Conservation (phyloP, 2,888 invertebrate genomes). For the Sicus ferrugineus region DNA sequence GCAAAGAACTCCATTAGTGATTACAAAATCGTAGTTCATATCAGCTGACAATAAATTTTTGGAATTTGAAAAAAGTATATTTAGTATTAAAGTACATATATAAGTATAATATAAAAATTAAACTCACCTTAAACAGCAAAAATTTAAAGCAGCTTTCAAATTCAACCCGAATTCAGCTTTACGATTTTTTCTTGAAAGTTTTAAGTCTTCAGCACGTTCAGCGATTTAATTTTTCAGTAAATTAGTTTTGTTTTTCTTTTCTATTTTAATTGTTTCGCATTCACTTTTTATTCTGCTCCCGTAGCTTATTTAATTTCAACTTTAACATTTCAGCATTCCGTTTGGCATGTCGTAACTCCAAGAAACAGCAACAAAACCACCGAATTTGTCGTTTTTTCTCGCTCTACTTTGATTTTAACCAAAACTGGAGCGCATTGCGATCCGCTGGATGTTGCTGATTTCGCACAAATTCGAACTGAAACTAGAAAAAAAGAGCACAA, state of each 20-base stretch:
- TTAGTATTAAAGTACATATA: too few relatives aligned
- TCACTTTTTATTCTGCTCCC: not conserved
- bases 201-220: not conserved
- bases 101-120: too few relatives aligned
- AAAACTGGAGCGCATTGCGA: not conserved
- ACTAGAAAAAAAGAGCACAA: constrained; percentile 1
- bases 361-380: not conserved
- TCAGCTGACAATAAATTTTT: too few relatives aligned
- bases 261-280: not conserved
- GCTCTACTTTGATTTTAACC: too few relatives aligned
- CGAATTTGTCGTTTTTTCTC: not conserved
- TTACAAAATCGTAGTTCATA: too few relatives aligned
- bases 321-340: not conserved
- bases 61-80: too few relatives aligned
- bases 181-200: not conserved
- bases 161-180: not conserved
- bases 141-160: too few relatives aligned
- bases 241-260: not conserved
- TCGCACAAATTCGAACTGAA: constrained; percentile 1
- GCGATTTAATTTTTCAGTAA: not conserved
- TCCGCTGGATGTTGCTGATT: constrained; percentile 4
- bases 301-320: constrained; percentile 9
- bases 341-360: not conserved
- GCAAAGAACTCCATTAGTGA: too few relatives aligned
- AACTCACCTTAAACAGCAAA: not conserved